Percentiles rank a stretch among this genome's conserved stretches.
phyloP scores from a whole-genome alignment of 2,797 vertebrate species.

The Coracias cyanogaster region DNA sequence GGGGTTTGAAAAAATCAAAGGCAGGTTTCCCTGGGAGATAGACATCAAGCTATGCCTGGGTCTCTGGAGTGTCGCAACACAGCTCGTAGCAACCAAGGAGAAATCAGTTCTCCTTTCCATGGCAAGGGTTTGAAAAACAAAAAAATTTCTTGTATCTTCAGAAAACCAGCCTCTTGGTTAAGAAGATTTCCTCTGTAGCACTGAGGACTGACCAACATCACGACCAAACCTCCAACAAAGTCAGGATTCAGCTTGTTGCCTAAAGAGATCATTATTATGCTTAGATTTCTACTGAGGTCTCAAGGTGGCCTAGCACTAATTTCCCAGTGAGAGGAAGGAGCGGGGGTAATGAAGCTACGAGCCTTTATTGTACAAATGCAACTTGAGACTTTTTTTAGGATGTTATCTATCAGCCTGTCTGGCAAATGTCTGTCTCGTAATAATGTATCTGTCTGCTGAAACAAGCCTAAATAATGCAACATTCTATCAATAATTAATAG shows the following conservation, averaged over 20 bases:
- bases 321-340: not conserved
- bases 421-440: conserved; percentile 67
- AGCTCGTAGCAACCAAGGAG: not conserved
- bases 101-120: conserved; percentile 26
- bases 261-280: not conserved
- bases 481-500: conserved; percentile 72
- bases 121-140: not conserved
- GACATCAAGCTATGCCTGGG: not conserved
- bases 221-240: not conserved
- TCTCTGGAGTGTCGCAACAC: not conserved
- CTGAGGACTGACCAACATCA: not conserved
- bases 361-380: conserved; percentile 6
- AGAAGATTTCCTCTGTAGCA: not conserved
- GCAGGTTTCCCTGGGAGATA: conserved; percentile 56
- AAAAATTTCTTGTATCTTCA: not conserved
- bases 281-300: not conserved
- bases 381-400: conserved; percentile 64
- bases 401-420: conserved; percentile 70
- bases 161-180: not conserved
- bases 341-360: conserved; percentile 25
- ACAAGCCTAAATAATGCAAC: conserved; percentile 74
- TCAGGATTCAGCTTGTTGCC: not conserved
- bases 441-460: conserved; percentile 67
- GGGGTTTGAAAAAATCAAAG: not conserved
- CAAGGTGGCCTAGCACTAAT: not conserved